phyloP scores from a whole-genome alignment of 2,888 invertebrate species.

The Neocrepidodera transversa region DNA sequence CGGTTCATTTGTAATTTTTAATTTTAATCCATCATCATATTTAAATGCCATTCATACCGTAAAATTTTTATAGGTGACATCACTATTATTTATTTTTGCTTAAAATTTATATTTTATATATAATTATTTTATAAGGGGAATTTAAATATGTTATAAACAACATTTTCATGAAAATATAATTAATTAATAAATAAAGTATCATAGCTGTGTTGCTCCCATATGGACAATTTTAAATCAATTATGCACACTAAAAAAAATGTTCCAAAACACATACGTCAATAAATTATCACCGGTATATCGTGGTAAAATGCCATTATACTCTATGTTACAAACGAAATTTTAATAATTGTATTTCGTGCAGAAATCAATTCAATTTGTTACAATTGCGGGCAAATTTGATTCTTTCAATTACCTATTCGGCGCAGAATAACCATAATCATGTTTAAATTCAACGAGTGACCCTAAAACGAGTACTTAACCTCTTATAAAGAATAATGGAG shows the following conservation, averaged over 20 bases:
- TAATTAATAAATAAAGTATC: no score
- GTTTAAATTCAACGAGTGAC: constrained; percentile 13
- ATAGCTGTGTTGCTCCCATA: no score
- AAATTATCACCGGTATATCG: constrained; percentile 5
- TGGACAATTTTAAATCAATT: no score
- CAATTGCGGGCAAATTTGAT: constrained; percentile 16
- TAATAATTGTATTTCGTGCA: constrained; percentile 16
- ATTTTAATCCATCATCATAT: no score
- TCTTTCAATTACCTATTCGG: constrained; percentile 18
- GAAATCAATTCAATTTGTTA: constrained; percentile 16
- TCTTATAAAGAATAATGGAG: constrained; percentile 5
- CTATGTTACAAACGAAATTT: constrained; percentile 8
- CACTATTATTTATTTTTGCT: no score
- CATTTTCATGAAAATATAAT: no score
- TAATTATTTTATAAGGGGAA: no score
- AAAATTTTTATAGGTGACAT: no score
- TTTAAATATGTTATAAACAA: no score
- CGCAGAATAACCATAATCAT: constrained; percentile 15
- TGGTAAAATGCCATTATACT: not conserved
- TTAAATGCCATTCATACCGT: no score
- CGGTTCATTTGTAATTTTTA: no score
- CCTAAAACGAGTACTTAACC: constrained; percentile 17
- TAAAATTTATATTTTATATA: no score
- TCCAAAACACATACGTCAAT: not conserved
- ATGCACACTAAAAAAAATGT: not conserved